Evolutionary conservation across 1,140 invertebrate genomes (phyloP), one percentile per base, ranked within the genome.

Genomic region (Anoplophora glabripennis): DNA sequence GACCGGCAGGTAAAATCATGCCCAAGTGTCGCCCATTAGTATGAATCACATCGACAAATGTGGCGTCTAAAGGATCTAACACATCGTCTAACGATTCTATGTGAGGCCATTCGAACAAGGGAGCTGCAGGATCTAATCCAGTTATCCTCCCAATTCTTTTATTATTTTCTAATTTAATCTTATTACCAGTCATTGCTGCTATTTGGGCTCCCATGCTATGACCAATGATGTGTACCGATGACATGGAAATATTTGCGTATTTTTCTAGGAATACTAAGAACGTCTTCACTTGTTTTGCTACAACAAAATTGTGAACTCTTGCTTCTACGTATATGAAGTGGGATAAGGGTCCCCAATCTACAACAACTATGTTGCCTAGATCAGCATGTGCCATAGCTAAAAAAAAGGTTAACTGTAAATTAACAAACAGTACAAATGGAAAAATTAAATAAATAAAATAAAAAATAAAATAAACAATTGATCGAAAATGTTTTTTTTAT

Each of bases 41-140:
- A 57, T 82, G 80, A 1, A 81, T 73, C 0, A 80, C 77, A 48
- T 81, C 78, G 2, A 80, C 78, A 51, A 80, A 80, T 7, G 66
- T 61, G 0, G 79, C 79, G 48, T 80, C 79, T 5, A 55, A 53
- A 47, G 69, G 70, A 41, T 72, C 71, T n/a, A 80, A 58, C 17
- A 66, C 51, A 46, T 65, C 63, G 28, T 71, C 68, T 3, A 64
- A 49, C 36, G 46, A 62, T 40, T 70, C 68, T 1, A 62, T 53
- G 12, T 66, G 63, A 8, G 65, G 66, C 61, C 61, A 66, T 61
- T 69, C 64, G 33, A 59, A 70, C 10, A 68, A 53, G 7, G 61
- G 65, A 12, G 51, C 63, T 10, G 68, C 68, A 21, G 71, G 68
- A 63, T 72, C 72, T n/a, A 82, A 59, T 28, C 68, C 77, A 44